Base-by-base conservation (phyloP, 2,113 vertebrate genomes). In the Pimephales promelas region DNA sequence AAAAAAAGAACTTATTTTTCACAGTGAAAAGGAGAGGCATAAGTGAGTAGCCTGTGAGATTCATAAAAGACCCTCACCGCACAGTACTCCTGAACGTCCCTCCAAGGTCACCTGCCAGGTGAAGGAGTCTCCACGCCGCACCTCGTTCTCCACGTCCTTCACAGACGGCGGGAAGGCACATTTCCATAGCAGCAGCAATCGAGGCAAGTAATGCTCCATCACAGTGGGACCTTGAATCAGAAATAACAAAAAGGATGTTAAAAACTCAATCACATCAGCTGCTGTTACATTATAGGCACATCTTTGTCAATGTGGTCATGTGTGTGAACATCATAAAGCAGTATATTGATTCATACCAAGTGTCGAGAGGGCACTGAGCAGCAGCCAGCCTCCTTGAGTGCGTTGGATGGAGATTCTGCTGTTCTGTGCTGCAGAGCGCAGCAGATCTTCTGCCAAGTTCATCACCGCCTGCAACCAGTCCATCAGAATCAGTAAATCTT, bases 91-190 rank as follows among this genome's bases (percentile, higher is more conserved):
- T 20, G 97, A 93, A n/a, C 97, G 95, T 70, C 96, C 96, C 93
- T 97, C 97, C 86, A 99, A 90, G 0, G 96, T 97, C 57, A 98
- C 94, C 87, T 98, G 97, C 97, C 97, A 99, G 0, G 97, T 99
- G 84, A 99, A 99, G 0, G 92, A 94, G 92, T 99, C 97, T 88
- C 97, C 97, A 70, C 97, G 90, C 7, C 91, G 94, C 82, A 95
- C 95, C 90, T 99, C 97, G 79, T 92, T 95, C 90, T 98, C 96
- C 87, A 97, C 90, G 84, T 98, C 97, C 86, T 95, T 95, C 47
- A 95, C 88, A 5, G 95, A 96, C 14, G 90, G 90, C 3, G 97
- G 97, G 83, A 99, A 99, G 82, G 96, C 94, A 88, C 96, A 97
- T 10, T 94, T 95, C 95, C 97, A 98, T 59, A 99, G 92, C 43